phyloP scores from a whole-genome alignment of 1,140 invertebrate genomes.

The Temnothorax nylanderi region DNA sequence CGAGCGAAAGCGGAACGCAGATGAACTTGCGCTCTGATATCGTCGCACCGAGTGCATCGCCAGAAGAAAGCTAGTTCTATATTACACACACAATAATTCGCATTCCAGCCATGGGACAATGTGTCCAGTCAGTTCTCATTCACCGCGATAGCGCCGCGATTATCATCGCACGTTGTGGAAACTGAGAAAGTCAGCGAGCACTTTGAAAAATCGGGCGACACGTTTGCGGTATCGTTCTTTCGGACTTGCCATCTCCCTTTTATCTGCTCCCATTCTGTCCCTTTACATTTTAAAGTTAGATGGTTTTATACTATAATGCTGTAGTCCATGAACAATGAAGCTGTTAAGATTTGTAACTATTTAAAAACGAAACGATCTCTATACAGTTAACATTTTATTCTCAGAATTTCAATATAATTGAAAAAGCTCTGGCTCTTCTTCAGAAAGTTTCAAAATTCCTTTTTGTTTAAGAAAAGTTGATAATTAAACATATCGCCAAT shows the following conservation, averaged over 20 bases:
- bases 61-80: constrained; percentile 32
- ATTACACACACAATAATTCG: constrained; percentile 54
- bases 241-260: neutral
- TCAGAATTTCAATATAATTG: neutral
- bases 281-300: constrained; percentile 1
- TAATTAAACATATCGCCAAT: neutral
- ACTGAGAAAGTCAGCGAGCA: constrained; percentile 7
- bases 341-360: neutral
- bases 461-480: neutral
- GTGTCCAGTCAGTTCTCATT: constrained; percentile 52
- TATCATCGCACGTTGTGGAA: constrained; percentile 40
- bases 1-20: neutral
- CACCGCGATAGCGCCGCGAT: constrained; percentile 15
- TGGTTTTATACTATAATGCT: neutral
- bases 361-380: neutral
- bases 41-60: neutral
- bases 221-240: neutral
- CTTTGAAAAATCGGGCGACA: constrained; percentile 29
- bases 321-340: neutral
- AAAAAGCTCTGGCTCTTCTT: neutral
- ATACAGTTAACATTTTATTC: neutral
- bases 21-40: constrained; percentile 38
- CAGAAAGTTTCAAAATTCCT: neutral
- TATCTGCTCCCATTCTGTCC: neutral
- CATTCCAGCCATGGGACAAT: constrained; percentile 37